Evolutionary conservation across 1,140 invertebrate species (phyloP).

Genomic region (Caenorhabditis inopinata): DNA sequence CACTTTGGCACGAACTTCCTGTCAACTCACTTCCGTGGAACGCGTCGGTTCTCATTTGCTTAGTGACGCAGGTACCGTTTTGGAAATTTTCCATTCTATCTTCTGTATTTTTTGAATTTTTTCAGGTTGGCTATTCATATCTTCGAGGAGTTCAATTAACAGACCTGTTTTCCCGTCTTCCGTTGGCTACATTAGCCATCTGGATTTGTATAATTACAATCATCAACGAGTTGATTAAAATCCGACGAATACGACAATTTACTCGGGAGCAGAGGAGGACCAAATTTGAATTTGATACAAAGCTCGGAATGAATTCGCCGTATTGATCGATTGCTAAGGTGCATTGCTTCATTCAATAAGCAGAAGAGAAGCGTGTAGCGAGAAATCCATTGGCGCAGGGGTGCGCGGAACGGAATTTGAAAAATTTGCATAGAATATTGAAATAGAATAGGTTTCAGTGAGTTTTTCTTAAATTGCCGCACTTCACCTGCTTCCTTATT

Average conservation of each 20-base stretch:
- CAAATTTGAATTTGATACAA: slow-evolving; percentile 39
- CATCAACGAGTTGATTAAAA: slow-evolving; percentile 37
- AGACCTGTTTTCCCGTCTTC: not conserved
- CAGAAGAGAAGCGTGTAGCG: too few species aligned
- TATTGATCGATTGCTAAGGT: not conserved
- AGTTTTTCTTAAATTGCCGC: too few species aligned
- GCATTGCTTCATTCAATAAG: too few species aligned
- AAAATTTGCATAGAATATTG: too few species aligned
- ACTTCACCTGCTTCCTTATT: too few species aligned
- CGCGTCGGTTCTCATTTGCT: not conserved
- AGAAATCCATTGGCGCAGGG: too few species aligned
- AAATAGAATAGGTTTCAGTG: too few species aligned
- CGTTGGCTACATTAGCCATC: not conserved
- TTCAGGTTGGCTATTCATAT: slow-evolving; percentile 35
- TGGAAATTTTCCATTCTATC: not conserved
- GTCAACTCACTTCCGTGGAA: not conserved
- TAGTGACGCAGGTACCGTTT: not conserved
- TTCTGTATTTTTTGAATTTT: not conserved
- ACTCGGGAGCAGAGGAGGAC: slow-evolving; percentile 34
- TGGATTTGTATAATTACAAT: slow-evolving; percentile 29
- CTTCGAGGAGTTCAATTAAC: not conserved
- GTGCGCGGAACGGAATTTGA: too few species aligned
- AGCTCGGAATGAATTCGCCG: slow-evolving; percentile 41
- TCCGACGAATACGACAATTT: slow-evolving; percentile 14
- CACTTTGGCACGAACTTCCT: slow-evolving; percentile 23